A percentile compares a stretch with the other conserved stretches of the same genome.
These are phyloP conservation scores for Halichoerus grypus DNA, from an alignment of 2,113 vertebrate genomes.

Conservation along the genomic window DNA sequence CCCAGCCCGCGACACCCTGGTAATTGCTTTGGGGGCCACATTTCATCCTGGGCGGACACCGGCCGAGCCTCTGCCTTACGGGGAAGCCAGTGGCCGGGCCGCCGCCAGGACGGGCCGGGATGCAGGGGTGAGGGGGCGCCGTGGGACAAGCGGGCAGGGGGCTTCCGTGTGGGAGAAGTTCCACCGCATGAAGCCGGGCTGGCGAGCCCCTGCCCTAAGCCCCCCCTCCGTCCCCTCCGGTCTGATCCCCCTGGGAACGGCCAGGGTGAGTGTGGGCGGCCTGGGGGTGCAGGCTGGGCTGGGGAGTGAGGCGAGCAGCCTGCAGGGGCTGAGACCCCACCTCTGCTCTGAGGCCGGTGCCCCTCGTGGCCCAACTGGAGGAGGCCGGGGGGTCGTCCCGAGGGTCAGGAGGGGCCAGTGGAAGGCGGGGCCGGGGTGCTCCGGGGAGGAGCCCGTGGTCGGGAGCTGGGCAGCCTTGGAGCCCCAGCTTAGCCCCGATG, in stretches of 20 bases:
- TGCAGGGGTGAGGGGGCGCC: rapidly evolving
- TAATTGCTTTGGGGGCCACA: constrained; percentile 81
- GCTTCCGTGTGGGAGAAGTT: rapidly evolving
- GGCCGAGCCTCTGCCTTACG: background rate
- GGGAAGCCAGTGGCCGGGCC: background rate
- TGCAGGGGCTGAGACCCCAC: background rate
- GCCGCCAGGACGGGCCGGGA: background rate
- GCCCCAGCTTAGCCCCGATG: background rate
- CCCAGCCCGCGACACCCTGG: constrained; percentile 67
- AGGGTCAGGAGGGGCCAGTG: rapidly evolving
- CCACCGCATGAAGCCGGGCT: background rate
- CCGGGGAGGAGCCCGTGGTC: background rate
- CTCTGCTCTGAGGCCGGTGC: rapidly evolving
- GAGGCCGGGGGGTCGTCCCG: rapidly evolving
- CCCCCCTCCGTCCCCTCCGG: background rate
- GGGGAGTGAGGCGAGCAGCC: background rate
- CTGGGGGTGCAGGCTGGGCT: too few relatives aligned
- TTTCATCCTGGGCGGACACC: constrained; percentile 79
- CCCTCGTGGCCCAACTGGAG: background rate
- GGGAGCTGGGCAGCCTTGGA: background rate
- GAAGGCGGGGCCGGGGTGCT: rapidly evolving
- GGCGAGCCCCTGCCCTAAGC: background rate
- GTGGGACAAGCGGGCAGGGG: background rate
- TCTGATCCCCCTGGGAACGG: background rate
- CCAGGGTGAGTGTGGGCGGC: rapidly evolving